phyloP scores from a whole-genome alignment of 2,113 vertebrate species.

The Corynorhinus townsendii region DNA sequence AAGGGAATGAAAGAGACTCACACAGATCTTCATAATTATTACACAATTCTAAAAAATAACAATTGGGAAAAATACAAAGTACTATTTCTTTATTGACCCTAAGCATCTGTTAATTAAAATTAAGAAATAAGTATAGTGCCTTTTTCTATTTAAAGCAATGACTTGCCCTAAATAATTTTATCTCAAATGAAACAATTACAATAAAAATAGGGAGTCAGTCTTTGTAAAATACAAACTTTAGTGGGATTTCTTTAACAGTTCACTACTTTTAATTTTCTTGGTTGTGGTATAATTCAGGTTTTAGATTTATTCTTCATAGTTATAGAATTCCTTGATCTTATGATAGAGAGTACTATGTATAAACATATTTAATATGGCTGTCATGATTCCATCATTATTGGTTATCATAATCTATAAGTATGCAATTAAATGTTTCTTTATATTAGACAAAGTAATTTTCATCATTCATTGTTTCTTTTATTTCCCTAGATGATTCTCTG shows the following conservation, averaged over 20 bases:
- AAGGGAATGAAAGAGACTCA: not conserved
- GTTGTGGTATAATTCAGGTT: not conserved
- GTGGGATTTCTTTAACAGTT: not conserved
- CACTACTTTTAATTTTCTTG: not conserved
- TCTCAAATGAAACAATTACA: not conserved
- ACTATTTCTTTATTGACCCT: not conserved
- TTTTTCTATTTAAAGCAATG: not conserved
- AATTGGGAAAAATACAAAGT: not conserved
- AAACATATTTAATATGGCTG: slow-evolving; percentile 6
- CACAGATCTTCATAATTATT: not conserved
- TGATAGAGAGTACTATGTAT: not conserved
- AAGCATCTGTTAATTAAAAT: not conserved
- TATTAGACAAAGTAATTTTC: not conserved
- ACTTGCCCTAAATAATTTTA: not conserved
- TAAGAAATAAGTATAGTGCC: not conserved
- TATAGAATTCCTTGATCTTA: not conserved
- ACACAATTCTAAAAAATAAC: not conserved
- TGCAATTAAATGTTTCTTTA: slow-evolving; percentile 6
- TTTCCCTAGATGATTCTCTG: not conserved
- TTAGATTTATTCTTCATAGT: not conserved
- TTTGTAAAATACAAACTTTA: not conserved
- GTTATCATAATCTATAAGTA: not conserved
- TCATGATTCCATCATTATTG: not conserved
- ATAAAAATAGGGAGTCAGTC: not conserved
- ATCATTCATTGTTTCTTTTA: slow-evolving; percentile 23